A percentile compares a stretch with the other conserved stretches of the same genome.
Evolutionary conservation across 2,113 vertebrate genomes (phyloP).

Genomic region (Elgaria multicarinata): DNA sequence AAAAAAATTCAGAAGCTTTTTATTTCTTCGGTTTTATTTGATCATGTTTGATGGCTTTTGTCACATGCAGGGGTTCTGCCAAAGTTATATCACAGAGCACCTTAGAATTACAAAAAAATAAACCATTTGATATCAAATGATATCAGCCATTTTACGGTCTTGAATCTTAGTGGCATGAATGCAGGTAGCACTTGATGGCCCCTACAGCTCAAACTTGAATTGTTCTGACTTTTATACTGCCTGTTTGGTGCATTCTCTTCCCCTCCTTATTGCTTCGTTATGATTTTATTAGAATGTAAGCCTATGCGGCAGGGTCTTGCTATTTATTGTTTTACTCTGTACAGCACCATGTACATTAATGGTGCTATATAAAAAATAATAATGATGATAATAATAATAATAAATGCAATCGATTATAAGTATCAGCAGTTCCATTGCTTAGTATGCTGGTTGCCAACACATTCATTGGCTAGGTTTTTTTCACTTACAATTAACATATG

Average conservation of each 20-base stretch:
- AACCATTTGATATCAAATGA: not conserved
- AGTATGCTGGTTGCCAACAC: not conserved
- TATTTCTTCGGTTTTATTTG: not conserved
- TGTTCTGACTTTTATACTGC: too few relatives aligned
- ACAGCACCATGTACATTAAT: too few relatives aligned
- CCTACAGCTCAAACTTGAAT: too few relatives aligned
- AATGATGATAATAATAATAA: too few relatives aligned
- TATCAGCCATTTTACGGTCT: not conserved
- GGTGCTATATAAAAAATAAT: too few relatives aligned
- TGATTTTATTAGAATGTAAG: too few relatives aligned
- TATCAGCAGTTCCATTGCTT: slow-evolving; percentile 25
- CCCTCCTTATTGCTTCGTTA: too few relatives aligned
- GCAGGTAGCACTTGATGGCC: not conserved
- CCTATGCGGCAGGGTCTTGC: too few relatives aligned
- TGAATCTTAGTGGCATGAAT: not conserved
- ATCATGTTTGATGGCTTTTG: not conserved
- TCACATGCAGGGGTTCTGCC: not conserved
- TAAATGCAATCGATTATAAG: not conserved
- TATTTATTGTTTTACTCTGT: too few relatives aligned
- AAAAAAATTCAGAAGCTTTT: not conserved
- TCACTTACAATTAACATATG: not conserved
- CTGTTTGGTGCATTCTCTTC: too few relatives aligned
- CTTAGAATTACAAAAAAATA: not conserved
- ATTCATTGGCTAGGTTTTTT: not conserved
- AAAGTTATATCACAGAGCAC: not conserved